Evolutionary conservation across 2,797 vertebrate genomes (phyloP).

Genomic region (Ptychobarbus kaznakovi): DNA sequence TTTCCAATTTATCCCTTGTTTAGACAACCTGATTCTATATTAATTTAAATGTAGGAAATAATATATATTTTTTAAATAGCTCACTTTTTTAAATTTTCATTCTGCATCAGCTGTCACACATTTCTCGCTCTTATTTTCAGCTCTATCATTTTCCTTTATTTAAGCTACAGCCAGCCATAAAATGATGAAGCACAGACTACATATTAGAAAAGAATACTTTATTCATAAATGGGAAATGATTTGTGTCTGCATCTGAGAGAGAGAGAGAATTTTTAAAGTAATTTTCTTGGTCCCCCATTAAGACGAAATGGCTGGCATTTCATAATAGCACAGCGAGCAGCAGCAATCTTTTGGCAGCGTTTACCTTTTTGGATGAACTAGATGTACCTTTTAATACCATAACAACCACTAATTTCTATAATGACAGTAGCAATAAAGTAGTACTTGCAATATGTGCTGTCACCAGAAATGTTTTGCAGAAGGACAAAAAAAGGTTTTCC

Average conservation of each 20-base stretch:
- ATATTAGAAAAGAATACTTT: slow-evolving; percentile 69
- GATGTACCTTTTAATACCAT: neutral
- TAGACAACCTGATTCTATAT: neutral
- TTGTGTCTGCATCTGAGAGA: slow-evolving; percentile 32
- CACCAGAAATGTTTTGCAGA: neutral
- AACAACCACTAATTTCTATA: slow-evolving; percentile 32
- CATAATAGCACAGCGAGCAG: slow-evolving; percentile 23
- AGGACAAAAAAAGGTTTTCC: neutral
- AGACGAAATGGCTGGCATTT: slow-evolving; percentile 38
- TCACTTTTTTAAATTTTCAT: neutral
- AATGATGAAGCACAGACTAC: slow-evolving; percentile 60
- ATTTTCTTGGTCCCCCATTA: slow-evolving; percentile 48
- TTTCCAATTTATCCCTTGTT: neutral
- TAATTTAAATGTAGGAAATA: neutral
- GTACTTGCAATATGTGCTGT: slow-evolving; percentile 8
- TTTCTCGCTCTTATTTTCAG: slow-evolving; percentile 36
- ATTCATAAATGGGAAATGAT: slow-evolving; percentile 57
- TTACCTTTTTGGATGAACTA: slow-evolving; percentile 21
- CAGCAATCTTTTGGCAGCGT: slow-evolving; percentile 33
- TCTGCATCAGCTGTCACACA: slow-evolving; percentile 61
- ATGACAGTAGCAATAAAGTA: slow-evolving; percentile 40
- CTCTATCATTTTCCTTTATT: slow-evolving; percentile 65
- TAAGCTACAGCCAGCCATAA: slow-evolving; percentile 50
- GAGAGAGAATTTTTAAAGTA: slow-evolving; percentile 14
- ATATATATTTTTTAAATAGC: neutral